phyloP scores from a whole-genome alignment of 2,113 vertebrate genomes.

The Chloropsis hardwickii region DNA sequence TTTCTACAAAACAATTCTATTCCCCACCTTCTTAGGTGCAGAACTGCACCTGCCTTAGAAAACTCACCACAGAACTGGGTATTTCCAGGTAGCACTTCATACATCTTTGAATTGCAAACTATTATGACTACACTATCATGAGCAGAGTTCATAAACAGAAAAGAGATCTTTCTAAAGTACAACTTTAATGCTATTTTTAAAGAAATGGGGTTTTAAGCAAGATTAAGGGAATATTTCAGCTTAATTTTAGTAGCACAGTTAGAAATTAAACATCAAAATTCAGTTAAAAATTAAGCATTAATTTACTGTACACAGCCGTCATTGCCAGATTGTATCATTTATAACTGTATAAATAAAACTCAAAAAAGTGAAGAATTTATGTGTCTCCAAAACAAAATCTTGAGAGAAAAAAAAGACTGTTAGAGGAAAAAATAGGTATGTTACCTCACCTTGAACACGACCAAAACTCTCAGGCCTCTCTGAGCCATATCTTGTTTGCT shows the following conservation, averaged over 20 bases:
- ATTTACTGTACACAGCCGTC: background rate
- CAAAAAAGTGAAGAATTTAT: background rate
- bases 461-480: background rate
- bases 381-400: background rate
- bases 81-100: background rate
- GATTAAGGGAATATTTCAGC: background rate
- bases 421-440: background rate
- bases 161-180: background rate
- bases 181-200: background rate
- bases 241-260: background rate
- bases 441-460: background rate
- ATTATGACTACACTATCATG: background rate
- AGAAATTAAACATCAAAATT: background rate
- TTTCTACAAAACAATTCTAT: background rate
- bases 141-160: background rate
- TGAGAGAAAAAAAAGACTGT: background rate
- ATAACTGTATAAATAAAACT: background rate
- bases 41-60: background rate
- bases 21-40: background rate
- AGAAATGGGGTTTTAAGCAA: background rate
- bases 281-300: background rate
- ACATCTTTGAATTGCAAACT: background rate
- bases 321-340: background rate
- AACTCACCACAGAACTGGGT: background rate
- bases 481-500: background rate